Evolutionary conservation across 2,113 vertebrate species (phyloP).

Genomic region (Lasiurus borealis): DNA sequence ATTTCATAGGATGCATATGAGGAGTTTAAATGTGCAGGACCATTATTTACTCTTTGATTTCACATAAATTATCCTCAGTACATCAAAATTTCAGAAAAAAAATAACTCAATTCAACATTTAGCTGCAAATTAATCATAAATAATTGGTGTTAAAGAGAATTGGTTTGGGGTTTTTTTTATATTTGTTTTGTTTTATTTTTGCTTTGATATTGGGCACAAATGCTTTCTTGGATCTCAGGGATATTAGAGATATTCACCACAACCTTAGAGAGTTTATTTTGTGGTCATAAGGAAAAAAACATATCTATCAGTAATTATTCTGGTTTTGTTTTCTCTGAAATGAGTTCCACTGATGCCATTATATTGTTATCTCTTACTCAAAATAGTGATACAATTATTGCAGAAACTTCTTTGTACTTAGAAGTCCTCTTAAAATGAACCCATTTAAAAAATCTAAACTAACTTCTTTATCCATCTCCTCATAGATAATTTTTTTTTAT

Average conservation of each 20-base stretch:
- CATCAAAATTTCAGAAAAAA: not conserved
- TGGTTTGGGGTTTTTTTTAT: not conserved
- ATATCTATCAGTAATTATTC: not conserved
- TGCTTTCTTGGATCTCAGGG: not conserved
- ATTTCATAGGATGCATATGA: not conserved
- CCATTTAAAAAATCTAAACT: slow-evolving; percentile 30
- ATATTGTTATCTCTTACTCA: slow-evolving; percentile 27
- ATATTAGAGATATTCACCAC: not conserved
- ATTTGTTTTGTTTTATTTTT: not conserved
- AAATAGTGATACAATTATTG: not conserved
- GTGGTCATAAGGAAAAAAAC: not conserved
- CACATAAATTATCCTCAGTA: not conserved
- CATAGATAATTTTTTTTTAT: not conserved
- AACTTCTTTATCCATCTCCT: not conserved
- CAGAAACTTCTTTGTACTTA: not conserved
- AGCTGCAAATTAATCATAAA: not conserved
- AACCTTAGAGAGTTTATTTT: not conserved
- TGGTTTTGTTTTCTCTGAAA: not conserved
- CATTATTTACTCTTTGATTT: not conserved
- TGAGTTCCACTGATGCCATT: not conserved
- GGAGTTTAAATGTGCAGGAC: not conserved
- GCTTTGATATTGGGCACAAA: not conserved
- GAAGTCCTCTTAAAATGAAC: slow-evolving; percentile 13
- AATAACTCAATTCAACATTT: not conserved
- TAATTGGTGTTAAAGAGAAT: not conserved